These are phyloP conservation scores for Blera fallax DNA, from an alignment of 2,888 invertebrate species.

Conservation along the genomic window DNA sequence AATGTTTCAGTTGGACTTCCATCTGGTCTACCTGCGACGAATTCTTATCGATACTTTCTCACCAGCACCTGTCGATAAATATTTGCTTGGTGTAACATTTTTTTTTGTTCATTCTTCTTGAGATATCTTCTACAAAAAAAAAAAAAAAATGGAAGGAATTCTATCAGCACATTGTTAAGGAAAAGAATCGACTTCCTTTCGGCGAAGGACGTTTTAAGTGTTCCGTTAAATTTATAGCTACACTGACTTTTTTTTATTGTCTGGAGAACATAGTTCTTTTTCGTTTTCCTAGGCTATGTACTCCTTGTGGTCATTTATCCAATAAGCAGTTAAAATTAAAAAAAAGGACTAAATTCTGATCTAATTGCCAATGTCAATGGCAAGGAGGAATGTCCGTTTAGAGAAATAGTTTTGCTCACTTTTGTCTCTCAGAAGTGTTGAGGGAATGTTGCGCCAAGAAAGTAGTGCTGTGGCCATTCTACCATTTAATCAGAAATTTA, in stretches of 20 bases:
- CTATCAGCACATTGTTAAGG: conserved; percentile 60
- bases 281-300: background rate
- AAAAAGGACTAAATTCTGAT: too few relatives aligned
- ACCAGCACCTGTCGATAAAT: conserved; percentile 67
- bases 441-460: too few relatives aligned
- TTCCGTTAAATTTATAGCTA: conserved; percentile 58
- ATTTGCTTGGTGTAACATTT: conserved; percentile 41
- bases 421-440: too few relatives aligned
- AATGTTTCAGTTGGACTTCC: conserved; percentile 24
- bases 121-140: conserved; percentile 15
- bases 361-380: too few relatives aligned
- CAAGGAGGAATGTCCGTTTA: too few relatives aligned
- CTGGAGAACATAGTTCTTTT: background rate
- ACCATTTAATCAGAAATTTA: too few relatives aligned
- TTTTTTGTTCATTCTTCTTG: conserved; percentile 5
- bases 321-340: background rate
- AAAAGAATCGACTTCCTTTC: conserved; percentile 63
- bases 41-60: conserved; percentile 48
- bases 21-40: conserved; percentile 48
- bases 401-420: too few relatives aligned
- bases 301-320: background rate
- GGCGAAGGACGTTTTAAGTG: conserved; percentile 57
- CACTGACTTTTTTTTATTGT: background rate
- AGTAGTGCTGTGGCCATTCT: too few relatives aligned
- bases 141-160: conserved; percentile 34